phyloP scores from a whole-genome alignment of 2,113 vertebrate species.

The Daphoenositta chrysoptera region DNA sequence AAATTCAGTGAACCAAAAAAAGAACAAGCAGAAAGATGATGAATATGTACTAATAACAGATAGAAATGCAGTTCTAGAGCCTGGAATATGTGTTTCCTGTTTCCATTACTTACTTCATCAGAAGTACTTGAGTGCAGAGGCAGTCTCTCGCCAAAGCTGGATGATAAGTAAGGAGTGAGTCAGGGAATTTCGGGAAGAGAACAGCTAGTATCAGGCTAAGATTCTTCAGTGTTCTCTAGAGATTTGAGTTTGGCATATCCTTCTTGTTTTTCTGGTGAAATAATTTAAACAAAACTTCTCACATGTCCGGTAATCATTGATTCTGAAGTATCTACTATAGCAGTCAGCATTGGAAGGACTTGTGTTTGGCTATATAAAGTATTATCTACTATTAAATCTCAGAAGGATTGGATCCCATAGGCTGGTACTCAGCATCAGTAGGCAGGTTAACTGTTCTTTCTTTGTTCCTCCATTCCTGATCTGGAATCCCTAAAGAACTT shows the following conservation, averaged over 20 bases:
- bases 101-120: conserved; percentile 25
- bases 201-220: background rate
- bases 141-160: conserved; percentile 1
- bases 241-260: background rate
- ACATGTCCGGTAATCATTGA: background rate
- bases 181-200: conserved; percentile 20
- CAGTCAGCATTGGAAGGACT: background rate
- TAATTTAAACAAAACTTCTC: background rate
- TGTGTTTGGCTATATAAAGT: background rate
- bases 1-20: conserved; percentile 12
- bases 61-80: background rate
- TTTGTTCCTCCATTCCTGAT: background rate
- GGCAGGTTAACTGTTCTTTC: background rate
- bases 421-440: background rate
- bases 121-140: conserved; percentile 4
- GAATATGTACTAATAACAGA: conserved; percentile 30
- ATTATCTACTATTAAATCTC: background rate
- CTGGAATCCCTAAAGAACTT: background rate
- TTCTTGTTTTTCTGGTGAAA: background rate
- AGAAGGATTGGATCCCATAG: background rate
- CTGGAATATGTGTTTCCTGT: conserved; percentile 46
- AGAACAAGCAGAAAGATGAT: background rate
- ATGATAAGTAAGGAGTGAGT: conserved; percentile 10
- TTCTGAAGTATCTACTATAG: background rate
- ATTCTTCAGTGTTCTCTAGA: background rate